Conservation (phyloP, 2,888 invertebrate species). For the Machimus rusticus region DNA sequence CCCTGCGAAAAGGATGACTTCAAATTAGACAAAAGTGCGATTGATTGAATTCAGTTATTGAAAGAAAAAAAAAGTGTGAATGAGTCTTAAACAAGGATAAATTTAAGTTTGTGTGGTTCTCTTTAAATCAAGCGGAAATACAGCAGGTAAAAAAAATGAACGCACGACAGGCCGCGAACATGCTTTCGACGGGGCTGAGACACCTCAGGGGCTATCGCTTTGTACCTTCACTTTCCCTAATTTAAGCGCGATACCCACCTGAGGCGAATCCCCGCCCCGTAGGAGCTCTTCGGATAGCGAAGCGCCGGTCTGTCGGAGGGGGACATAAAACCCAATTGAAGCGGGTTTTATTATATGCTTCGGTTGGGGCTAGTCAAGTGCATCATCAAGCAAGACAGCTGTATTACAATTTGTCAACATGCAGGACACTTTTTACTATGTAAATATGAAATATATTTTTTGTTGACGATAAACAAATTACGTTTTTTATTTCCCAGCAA, state of each 20-base stretch:
- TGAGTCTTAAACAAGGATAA: not conserved
- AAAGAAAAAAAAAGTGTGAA: not conserved
- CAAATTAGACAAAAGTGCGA: not conserved
- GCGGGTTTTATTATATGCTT: slow-evolving; percentile 33
- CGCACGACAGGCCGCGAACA: not conserved
- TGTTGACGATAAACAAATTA: not conserved
- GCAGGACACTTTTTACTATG: slow-evolving; percentile 10
- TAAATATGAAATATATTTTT: slow-evolving; percentile 28
- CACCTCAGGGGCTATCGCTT: not conserved
- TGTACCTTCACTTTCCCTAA: slow-evolving; percentile 27
- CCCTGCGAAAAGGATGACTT: not conserved
- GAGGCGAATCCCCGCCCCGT: not conserved
- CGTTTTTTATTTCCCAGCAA: not conserved
- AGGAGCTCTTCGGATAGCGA: not conserved
- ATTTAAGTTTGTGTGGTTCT: slow-evolving; percentile 3
- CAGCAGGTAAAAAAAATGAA: not conserved
- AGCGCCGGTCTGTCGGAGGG: not conserved
- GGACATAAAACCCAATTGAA: not conserved
- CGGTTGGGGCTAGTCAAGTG: slow-evolving; percentile 28
- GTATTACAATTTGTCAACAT: not conserved
- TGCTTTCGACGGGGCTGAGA: not conserved
- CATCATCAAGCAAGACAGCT: not conserved
- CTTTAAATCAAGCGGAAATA: not conserved
- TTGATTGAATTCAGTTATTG: not conserved
- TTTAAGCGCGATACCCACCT: not conserved